These are phyloP conservation scores for Eubucco bourcierii DNA, from an alignment of 2,113 vertebrate genomes.

Conservation along the genomic window DNA sequence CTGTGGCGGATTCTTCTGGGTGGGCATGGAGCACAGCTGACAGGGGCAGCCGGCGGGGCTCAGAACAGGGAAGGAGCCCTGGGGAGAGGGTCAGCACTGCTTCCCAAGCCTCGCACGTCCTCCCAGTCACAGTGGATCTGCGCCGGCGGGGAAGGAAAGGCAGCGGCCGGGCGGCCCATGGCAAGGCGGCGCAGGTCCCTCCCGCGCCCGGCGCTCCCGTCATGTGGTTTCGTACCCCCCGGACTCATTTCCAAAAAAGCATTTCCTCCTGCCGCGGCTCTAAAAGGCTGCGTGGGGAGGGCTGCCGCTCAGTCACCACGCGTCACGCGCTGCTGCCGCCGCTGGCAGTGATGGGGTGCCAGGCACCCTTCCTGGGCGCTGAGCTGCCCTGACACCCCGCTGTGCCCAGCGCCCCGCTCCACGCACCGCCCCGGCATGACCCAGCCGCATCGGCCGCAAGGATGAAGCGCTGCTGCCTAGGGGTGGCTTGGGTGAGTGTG, in stretches of 20 bases:
- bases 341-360: background rate
- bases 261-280: slow-evolving; percentile 27
- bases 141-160: background rate
- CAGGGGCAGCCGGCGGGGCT: background rate
- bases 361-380: background rate
- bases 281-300: slow-evolving; percentile 20
- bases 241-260: slow-evolving; percentile 50
- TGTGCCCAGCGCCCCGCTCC: background rate
- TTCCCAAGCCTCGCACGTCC: fast-evolving
- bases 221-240: background rate
- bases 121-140: fast-evolving
- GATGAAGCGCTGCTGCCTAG: slow-evolving; percentile 34
- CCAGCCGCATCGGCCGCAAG: background rate
- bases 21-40: fast-evolving
- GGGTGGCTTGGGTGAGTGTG: slow-evolving; percentile 34
- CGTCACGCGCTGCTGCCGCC: background rate
- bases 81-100: fast-evolving
- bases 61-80: background rate
- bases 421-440: background rate
- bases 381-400: background rate
- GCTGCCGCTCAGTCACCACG: background rate
- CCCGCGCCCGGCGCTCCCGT: background rate
- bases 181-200: background rate
- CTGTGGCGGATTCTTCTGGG: background rate
- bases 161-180: fast-evolving